Evolutionary conservation across 2,797 vertebrate genomes (phyloP), one percentile per base, ranked within the genome.

Genomic region (Chrysocyon brachyurus): DNA sequence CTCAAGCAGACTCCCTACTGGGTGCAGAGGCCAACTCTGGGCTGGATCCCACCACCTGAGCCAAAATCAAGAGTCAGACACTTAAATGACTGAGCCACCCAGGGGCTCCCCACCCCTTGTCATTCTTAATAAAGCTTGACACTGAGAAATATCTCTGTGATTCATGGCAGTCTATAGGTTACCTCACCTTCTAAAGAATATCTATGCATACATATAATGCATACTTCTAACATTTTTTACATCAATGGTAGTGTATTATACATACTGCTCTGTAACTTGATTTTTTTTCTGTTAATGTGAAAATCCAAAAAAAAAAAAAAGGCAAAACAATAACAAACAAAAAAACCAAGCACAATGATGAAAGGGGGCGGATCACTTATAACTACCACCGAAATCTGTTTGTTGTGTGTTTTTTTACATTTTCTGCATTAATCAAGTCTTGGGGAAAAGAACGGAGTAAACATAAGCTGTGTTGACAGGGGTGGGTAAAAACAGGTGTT

Each of bases 211-310:
- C n/a, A 46, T 24, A 33, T 57, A 82, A 81, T 15, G 19, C 24
- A 68, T 5, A 40, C 6, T 59, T 87, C 1, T 70, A 87, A 36
- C 36, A 22, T 15, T 85, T 89, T 94, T 89, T 88, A 92, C 1
- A 75, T 24, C 21, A 17, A 24, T 40, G 12, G 12, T 79, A 19
- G 12, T 75, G 57, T n/a, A 46, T 33, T 54, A 77, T 36, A 81
- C 11, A 85, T 24, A 85, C 6, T 84, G 5, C 63, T 89, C 24
- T 86, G 1, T 56, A 72, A 46, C 21, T 77, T 73, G 26, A 78
- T n/a, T 57, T 86, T 85, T 85, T 56, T 22, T 75, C 68, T 40
- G 12, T 95, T 96, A 88, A 86, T 73, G n/a, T 90, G 17, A 89
- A 97, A 94, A 94, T 46, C 14, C 68, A n/a, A 85, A 82, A 36